Percentiles rank a stretch among this genome's conserved stretches.
Evolutionary conservation across 2,113 vertebrate genomes (phyloP).

Genomic region (human): DNA sequence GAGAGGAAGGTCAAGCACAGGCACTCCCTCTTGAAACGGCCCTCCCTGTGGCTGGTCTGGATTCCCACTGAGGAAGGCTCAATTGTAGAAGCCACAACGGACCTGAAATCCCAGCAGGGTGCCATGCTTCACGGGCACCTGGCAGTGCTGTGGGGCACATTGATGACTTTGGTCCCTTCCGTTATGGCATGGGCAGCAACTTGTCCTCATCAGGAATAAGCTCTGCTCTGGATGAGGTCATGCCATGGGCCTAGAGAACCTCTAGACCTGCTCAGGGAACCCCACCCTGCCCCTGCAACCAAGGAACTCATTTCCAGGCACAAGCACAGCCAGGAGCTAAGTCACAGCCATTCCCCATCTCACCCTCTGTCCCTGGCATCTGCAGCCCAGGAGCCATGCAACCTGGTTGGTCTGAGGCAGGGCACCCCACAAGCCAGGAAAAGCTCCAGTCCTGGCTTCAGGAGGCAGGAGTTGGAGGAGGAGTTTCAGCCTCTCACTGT

Average conservation of each 20-base stretch:
- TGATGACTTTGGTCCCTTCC: fast-evolving
- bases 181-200: fast-evolving
- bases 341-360: fast-evolving
- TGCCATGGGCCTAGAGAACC: not conserved
- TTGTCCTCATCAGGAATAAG: not conserved
- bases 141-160: fast-evolving
- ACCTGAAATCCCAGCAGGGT: fast-evolving
- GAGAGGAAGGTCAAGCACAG: fast-evolving
- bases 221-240: not conserved
- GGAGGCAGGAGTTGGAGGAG: not conserved
- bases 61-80: not conserved
- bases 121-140: not conserved
- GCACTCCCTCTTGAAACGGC: not conserved
- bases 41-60: not conserved
- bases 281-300: not conserved
- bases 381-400: not conserved
- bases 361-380: no score
- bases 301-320: not conserved
- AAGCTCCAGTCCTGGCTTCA: fast-evolving
- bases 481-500: fast-evolving
- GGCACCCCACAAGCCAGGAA: no score
- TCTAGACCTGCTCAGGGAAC: not conserved
- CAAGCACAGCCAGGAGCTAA: not conserved
- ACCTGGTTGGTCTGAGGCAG: not conserved
- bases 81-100: not conserved